Percentiles rank a stretch among this genome's conserved stretches.
These are phyloP conservation scores for Cariama cristata DNA, from an alignment of 2,113 vertebrate genomes.

Conservation along the genomic window DNA sequence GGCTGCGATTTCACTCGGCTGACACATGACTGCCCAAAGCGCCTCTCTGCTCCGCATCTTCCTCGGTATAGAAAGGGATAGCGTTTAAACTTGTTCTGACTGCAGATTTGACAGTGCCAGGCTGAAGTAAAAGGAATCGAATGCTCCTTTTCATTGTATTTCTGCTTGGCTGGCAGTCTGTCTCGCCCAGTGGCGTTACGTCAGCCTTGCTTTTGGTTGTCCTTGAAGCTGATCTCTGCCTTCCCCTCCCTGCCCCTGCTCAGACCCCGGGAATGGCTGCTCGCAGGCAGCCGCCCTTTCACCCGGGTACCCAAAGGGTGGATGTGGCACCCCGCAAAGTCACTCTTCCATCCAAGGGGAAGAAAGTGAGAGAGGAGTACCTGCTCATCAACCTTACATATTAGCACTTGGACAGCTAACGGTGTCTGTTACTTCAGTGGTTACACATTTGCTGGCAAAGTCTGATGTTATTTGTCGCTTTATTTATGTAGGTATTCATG, in stretches of 20 bases:
- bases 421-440: not conserved
- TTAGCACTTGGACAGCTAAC: too few relatives aligned
- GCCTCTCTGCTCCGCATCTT: not conserved
- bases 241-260: not conserved
- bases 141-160: not conserved
- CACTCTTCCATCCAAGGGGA: not conserved
- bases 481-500: not conserved
- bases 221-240: not conserved
- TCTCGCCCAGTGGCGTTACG: accelerated
- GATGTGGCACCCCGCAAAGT: not conserved
- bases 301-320: accelerated
- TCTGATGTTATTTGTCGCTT: not conserved
- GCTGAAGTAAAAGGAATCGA: not conserved
- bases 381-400: accelerated
- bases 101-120: not conserved
- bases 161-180: not conserved
- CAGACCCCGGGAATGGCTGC: not conserved
- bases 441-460: not conserved
- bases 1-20: accelerated
- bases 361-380: too few relatives aligned
- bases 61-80: too few relatives aligned
- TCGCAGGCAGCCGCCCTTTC: accelerated
- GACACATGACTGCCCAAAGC: not conserved
- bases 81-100: not conserved
- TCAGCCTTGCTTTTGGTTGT: not conserved